These are phyloP conservation scores for Scaptomyza montana DNA, from an alignment of 1,140 invertebrate genomes.

Conservation along the genomic window DNA sequence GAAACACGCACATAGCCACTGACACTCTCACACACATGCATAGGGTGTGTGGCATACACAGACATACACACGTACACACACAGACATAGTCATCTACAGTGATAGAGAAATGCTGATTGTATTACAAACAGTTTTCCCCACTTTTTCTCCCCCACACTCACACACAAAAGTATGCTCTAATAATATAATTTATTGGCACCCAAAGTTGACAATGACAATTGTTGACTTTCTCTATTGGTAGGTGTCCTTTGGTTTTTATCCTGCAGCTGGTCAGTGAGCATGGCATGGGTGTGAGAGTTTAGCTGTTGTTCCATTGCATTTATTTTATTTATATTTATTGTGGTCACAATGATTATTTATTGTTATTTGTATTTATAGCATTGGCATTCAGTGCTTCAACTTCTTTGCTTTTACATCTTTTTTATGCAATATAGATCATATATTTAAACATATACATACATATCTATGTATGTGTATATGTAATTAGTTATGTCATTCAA, in stretches of 20 bases:
- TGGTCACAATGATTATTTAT: slow-evolving; percentile 68
- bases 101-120: slow-evolving; percentile 47
- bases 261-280: neutral
- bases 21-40: slow-evolving; percentile 3
- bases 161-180: slow-evolving; percentile 59
- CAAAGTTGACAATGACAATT: slow-evolving; percentile 76
- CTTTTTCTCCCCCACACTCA: neutral
- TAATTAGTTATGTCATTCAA: slow-evolving; percentile 46
- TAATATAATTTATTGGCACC: slow-evolving; percentile 77
- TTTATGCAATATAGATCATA: neutral
- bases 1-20: slow-evolving; percentile 33
- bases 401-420: slow-evolving; percentile 18
- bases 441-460: neutral
- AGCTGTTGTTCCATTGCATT: slow-evolving; percentile 63
- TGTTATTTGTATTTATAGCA: slow-evolving; percentile 69
- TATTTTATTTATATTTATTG: slow-evolving; percentile 63
- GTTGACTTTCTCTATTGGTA: slow-evolving; percentile 63
- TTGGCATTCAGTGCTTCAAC: slow-evolving; percentile 32
- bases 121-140: slow-evolving; percentile 68
- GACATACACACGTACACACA: too few species aligned
- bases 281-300: neutral
- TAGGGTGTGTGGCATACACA: too few species aligned
- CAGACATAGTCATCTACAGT: neutral
- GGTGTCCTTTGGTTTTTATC: neutral
- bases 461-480: slow-evolving; percentile 12